Percentiles rank a stretch among this genome's conserved stretches.
Evolutionary conservation across 2,888 invertebrate genomes (phyloP).

Genomic region (Drosophila nigritarsus): DNA sequence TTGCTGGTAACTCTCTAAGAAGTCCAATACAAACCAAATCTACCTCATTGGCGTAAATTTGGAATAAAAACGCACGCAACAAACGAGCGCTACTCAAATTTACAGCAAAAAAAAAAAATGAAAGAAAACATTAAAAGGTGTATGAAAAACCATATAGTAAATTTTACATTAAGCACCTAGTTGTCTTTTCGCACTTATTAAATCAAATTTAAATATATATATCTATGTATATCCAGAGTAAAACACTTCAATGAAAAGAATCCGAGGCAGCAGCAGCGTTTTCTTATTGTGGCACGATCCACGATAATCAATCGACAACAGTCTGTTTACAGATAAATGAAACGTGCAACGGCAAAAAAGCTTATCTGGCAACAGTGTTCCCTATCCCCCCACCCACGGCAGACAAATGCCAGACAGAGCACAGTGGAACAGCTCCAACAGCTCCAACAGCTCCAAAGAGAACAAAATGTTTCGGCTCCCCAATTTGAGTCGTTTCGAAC

Average conservation of each 20-base stretch:
- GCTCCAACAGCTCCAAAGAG: not conserved
- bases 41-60: constrained; percentile 83
- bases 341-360: constrained; percentile 24
- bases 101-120: constrained; percentile 34
- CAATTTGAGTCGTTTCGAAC: constrained; percentile 36
- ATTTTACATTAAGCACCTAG: constrained; percentile 61
- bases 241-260: constrained; percentile 36
- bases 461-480: constrained; percentile 5
- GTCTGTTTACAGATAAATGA: constrained; percentile 31
- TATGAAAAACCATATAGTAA: constrained; percentile 28
- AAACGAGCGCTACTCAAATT: constrained; percentile 59
- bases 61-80: constrained; percentile 29
- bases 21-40: constrained; percentile 73
- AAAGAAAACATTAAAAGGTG: not conserved
- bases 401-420: constrained; percentile 43
- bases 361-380: constrained; percentile 24
- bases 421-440: not conserved
- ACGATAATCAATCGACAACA: constrained; percentile 49
- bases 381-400: not conserved
- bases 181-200: constrained; percentile 58
- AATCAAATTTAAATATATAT: constrained; percentile 15
- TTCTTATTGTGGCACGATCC: constrained; percentile 50
- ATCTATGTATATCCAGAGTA: constrained; percentile 18
- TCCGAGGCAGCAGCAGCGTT: constrained; percentile 27
- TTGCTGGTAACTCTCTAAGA: constrained; percentile 5